Base-by-base conservation (phyloP, 2,888 invertebrate species). In the Stramonita haemastoma region DNA sequence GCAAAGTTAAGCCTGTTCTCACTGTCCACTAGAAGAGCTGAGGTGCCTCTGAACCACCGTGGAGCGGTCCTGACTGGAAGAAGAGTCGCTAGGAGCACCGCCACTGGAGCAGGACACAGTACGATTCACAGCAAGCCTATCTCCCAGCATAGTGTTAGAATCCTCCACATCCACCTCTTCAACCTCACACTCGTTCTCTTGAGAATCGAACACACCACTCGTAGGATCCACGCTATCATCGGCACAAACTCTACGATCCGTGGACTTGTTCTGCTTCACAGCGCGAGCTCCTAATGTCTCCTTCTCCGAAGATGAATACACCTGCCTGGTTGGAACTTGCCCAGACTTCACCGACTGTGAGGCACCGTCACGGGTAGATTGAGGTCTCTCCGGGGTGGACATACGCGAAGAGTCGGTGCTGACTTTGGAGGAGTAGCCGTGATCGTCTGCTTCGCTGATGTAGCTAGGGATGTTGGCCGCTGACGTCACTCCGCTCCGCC, bases 401-500 rank as follows among this genome's bases (percentile, higher is more conserved):
- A 66, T 70, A 0, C 86, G 86, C 66, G 89, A 89, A 26, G 89
- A 89, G n/a, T 89, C 89, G 1, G 87, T 90, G 73, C 90, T 91
- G 22, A 90, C 90, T 70, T 87, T 81, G n/a, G 90, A 90, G n/a
- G 88, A 87, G 57, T 89, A 89, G 36, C 90, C 90, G n/a, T 90
- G 85, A 85, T 90, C 90, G 22, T 66, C 87, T 0, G 88, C 77
- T 13, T 87, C 81, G 81, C 85, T 90, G 84, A 83, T 29, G 34
- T 73, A 87, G 34, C 84, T 89, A 70, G 70, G 88, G 79, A 87
- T 29, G 56, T 89, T 89, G 70, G 83, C 86, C 19, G 84, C 84
- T 57, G 90, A 57, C 6, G 89, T 81, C 17, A 57, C 84, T 46
- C 56, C 83, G 60, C 6, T 73, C 81, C 57, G 34, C 86, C 86